Base-by-base conservation (phyloP, 1,140 invertebrate species). In the Hesperophylax magnus region DNA sequence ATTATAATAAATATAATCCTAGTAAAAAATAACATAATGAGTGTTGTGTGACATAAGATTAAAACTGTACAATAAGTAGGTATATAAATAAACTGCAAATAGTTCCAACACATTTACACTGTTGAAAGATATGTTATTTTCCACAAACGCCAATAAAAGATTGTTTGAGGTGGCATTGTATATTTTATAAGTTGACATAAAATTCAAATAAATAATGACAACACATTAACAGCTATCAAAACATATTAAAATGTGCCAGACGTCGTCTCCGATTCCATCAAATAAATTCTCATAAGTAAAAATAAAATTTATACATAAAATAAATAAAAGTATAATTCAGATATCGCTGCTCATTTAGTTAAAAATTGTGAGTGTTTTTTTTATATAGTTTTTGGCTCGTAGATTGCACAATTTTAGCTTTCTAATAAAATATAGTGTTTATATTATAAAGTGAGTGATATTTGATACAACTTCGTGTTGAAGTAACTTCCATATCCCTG, bases 221-320 rank as follows among this genome's bases (percentile, higher is more conserved):
- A 65, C 27, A 78, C 77, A 75, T 67, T 77, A 75, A 58, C 34
- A 71, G 75, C 34, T 54, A 54, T 78, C 47, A 56, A 78, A 58
- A 80, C 74, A 77, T 52, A 72, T 78, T 63, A 82, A 67, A 79
- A 74, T 63, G 61, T 71, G 71, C 77, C 67, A 56, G 39, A 69
- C 74, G 67, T 75, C 63, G 77, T 78, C 80, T 81, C 63, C 58
- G 54, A 80, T 79, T 79, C 63, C 53, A 79, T 67, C 78, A 72
- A 60, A 79, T 79, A 79, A 79, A 79, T 77, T 78, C 80, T 67
- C 77, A 78, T 81, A 81, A 81, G 63, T 81, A 81, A 81, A 81
- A 81, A 81, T 81, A 81, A 74, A 81, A 82, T 84, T 82, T 80
- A 84, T 84, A 84, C 81, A 79, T 84, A 84, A 84, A 84, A 84